Evolutionary conservation across 1,140 invertebrate species (phyloP).

Genomic region (Tetraneura akinire): DNA sequence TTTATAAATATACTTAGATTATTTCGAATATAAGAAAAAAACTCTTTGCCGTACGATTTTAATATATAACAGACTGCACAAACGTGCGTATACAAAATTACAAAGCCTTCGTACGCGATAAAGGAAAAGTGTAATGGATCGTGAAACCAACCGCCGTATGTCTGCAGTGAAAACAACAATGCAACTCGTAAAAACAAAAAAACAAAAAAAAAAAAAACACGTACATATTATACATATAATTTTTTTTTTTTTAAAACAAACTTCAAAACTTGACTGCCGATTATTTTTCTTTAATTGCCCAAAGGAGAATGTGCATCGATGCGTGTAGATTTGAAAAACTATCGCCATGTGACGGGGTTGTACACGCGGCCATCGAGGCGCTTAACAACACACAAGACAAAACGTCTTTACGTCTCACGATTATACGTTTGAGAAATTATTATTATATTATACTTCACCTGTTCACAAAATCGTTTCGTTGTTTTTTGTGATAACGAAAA

Average conservation of each 20-base stretch:
- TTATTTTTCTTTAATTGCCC: conserved; percentile 49
- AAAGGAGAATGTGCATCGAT: not conserved
- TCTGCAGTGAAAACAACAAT: conserved; percentile 46
- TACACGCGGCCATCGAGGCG: not conserved
- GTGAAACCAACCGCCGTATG: conserved; percentile 38
- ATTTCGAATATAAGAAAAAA: not conserved
- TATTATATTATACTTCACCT: not conserved
- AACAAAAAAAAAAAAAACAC: too few relatives aligned
- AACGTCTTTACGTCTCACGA: not conserved
- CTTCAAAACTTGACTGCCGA: conserved; percentile 23
- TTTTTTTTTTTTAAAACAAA: not conserved
- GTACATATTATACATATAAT: not conserved
- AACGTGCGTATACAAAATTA: not conserved
- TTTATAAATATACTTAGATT: too few relatives aligned
- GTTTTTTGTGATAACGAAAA: not conserved
- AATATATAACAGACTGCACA: conserved; percentile 3
- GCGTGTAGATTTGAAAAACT: conserved; percentile 12
- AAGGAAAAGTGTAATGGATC: conserved; percentile 21
- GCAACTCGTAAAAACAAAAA: not conserved
- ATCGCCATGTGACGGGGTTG: conserved; percentile 30
- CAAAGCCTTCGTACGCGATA: not conserved
- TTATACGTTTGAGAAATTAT: not conserved
- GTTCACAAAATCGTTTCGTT: not conserved
- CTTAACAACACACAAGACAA: not conserved
- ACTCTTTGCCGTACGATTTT: not conserved